Evolutionary conservation across 2,888 invertebrate species (phyloP), one percentile per base, ranked within the genome.

Genomic region (Ectobius pallidus): DNA sequence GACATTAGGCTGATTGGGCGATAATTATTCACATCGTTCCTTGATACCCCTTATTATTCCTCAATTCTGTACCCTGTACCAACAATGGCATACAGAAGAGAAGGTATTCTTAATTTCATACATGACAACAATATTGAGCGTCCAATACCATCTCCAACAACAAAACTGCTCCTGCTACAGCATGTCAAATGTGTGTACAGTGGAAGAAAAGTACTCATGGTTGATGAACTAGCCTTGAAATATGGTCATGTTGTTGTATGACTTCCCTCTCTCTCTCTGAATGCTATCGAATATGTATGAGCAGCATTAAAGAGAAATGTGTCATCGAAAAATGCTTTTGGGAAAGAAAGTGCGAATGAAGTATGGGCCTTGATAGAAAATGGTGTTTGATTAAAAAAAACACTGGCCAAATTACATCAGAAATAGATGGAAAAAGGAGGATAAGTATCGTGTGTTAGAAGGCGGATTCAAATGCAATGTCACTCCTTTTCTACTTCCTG

Each of bases 191-290:
- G 22, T 55, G 20, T 25, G 25, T 25, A 55, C 55, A 22, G 3
- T 55, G 55, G 22, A 22, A 25, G 25, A 25, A 27, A 27, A 25
- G 55, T 55, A 55, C 25, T 55, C 27, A 14, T 55, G 55, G 22
- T 55, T 55, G n/a, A n/a, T n/a, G 55, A 55, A 55, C 55, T 55
- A 55, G 55, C 20, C 55, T 27, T 55, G 55, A 55, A 55, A 55
- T 55, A 55, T 55, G 55, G 55, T 25, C 55, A 55, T 22, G 55
- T 55, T 55, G 55, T 25, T 27, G 55, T 55, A 25, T 9, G 14
- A 18, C 6, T 55, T 20, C 27, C 27, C 55, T 7, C 7, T 20
- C 3, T 9, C 52, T 52, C 4, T 55, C 14, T 1, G 7, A 22
- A 55, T 55, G 55, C 55, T 55, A 22, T 55, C 25, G 27, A 55